Conservation (phyloP, 2,888 invertebrate genomes). For the Hypercompe scribonia region DNA sequence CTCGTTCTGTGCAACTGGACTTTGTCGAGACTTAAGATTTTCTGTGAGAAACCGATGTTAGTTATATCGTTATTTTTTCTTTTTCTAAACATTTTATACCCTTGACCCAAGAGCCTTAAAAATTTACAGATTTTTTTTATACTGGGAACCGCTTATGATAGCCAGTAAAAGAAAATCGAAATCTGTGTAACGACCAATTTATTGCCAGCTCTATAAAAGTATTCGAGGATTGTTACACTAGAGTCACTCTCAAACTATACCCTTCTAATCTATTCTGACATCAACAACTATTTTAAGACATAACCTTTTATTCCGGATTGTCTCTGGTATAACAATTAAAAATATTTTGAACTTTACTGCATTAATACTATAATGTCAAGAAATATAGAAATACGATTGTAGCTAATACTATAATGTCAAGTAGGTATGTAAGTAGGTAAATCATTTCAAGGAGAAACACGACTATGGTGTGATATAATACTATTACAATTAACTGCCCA, state of each 20-base stretch:
- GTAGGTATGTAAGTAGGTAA: too few relatives aligned
- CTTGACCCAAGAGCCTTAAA: conserved; percentile 48
- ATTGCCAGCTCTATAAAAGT: conserved; percentile 56
- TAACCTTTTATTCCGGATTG: too few relatives aligned
- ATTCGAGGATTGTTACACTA: conserved; percentile 47
- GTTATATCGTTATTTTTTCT: too few relatives aligned
- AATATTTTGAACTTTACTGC: too few relatives aligned
- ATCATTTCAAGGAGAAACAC: not conserved
- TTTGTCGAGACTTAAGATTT: conserved; percentile 18
- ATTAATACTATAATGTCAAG: too few relatives aligned
- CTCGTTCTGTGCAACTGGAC: not conserved
- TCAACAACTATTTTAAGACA: too few relatives aligned
- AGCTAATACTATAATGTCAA: too few relatives aligned
- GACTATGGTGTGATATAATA: not conserved
- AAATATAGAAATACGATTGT: too few relatives aligned
- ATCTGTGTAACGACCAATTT: conserved; percentile 57
- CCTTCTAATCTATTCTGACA: conserved; percentile 9
- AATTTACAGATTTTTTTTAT: conserved; percentile 63
- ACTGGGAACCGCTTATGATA: conserved; percentile 59
- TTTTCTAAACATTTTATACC: too few relatives aligned
- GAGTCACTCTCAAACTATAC: conserved; percentile 64
- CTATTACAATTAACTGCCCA: not conserved
- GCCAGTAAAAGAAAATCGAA: conserved; percentile 77
- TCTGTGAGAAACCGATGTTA: conserved; percentile 23
- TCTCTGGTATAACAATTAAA: too few relatives aligned